These are phyloP conservation scores for Suillia variegata DNA, from an alignment of 2,888 invertebrate species.

Conservation along the genomic window DNA sequence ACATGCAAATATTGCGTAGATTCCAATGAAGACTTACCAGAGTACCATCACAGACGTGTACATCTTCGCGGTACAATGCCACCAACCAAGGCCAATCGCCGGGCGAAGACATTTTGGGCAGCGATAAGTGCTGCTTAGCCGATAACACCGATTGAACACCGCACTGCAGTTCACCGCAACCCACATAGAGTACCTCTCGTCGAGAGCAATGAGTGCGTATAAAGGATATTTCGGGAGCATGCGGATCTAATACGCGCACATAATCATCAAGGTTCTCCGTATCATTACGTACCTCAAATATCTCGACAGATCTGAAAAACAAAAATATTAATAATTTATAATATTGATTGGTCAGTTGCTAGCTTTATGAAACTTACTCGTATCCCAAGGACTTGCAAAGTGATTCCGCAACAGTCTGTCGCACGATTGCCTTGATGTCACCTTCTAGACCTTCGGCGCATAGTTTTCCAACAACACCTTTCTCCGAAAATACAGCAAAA, in stretches of 20 bases:
- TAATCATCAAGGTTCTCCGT: constrained; percentile 69
- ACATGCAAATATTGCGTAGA: background rate
- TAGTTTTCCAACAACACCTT: constrained; percentile 78
- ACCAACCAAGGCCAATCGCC: constrained; percentile 96
- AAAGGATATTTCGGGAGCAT: constrained; percentile 81
- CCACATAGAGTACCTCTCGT: constrained; percentile 78
- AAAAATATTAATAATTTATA: constrained; percentile 8
- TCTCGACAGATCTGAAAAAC: constrained; percentile 68
- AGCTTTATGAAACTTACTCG: constrained; percentile 65
- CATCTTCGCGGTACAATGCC: constrained; percentile 79
- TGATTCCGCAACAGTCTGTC: constrained; percentile 75
- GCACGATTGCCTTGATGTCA: constrained; percentile 61
- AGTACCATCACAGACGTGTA: constrained; percentile 88
- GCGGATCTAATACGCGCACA: constrained; percentile 82
- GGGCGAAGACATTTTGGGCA: constrained; percentile 75
- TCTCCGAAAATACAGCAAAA: constrained; percentile 85
- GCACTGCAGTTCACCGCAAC: constrained; percentile 78
- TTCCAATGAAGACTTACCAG: constrained; percentile 63
- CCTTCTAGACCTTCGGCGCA: constrained; percentile 80
- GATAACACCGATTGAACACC: constrained; percentile 69
- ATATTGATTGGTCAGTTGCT: constrained; percentile 5
- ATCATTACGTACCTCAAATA: constrained; percentile 71
- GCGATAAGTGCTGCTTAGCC: constrained; percentile 55
- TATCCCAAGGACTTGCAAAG: constrained; percentile 78
- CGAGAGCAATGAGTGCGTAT: constrained; percentile 76